A percentile compares a stretch with the other conserved stretches of the same genome.
phyloP scores from a whole-genome alignment of 2,797 vertebrate species.

The Chrosomus eos region DNA sequence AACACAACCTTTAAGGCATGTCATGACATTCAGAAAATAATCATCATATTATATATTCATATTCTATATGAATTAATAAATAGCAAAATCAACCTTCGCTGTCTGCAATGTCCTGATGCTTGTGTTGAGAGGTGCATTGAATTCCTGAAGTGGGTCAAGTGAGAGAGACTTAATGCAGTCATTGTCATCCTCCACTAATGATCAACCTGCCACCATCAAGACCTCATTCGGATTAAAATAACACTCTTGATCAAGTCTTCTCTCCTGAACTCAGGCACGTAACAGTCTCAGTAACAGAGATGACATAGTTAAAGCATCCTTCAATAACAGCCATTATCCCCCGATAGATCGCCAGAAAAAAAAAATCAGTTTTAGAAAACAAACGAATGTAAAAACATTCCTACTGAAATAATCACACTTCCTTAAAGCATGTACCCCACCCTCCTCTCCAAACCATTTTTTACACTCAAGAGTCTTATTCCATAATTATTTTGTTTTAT shows the following conservation, averaged over 20 bases:
- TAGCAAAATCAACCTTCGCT: not conserved
- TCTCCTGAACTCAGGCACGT: not conserved
- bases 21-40: not conserved
- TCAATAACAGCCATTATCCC: not conserved
- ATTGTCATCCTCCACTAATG: not conserved
- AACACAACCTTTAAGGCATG: not conserved
- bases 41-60: not conserved
- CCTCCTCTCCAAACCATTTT: constrained; percentile 51
- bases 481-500: constrained; percentile 49
- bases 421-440: constrained; percentile 29
- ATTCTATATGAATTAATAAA: not conserved
- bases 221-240: not conserved
- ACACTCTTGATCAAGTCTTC: not conserved
- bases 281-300: not conserved
- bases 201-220: not conserved
- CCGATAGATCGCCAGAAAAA: not conserved
- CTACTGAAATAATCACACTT: constrained; percentile 54
- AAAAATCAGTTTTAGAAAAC: constrained; percentile 32
- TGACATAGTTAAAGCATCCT: not conserved
- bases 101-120: not conserved
- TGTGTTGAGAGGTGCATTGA: not conserved
- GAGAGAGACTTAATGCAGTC: not conserved
- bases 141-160: constrained; percentile 7
- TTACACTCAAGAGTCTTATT: constrained; percentile 56
- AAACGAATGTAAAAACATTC: constrained; percentile 64